These are phyloP conservation scores for Promerops cafer DNA, from an alignment of 2,113 vertebrate genomes.

Conservation along the genomic window DNA sequence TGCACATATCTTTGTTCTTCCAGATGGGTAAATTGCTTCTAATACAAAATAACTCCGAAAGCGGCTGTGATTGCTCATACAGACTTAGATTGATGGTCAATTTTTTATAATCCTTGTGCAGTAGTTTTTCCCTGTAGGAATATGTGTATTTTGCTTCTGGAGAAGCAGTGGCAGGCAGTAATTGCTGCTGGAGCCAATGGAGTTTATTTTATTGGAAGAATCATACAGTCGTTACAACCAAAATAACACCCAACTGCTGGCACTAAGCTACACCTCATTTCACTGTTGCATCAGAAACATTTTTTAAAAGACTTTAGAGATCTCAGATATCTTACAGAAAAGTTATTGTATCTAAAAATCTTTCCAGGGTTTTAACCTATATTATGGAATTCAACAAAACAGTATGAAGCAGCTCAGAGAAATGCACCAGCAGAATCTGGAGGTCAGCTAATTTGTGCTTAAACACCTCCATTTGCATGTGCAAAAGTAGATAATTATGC, in stretches of 20 bases:
- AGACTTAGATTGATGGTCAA: neutral
- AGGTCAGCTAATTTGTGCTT: constrained; percentile 31
- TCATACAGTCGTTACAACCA: neutral
- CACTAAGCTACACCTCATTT: neutral
- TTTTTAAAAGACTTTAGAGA: neutral
- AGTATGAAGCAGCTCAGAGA: neutral
- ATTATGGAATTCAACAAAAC: neutral
- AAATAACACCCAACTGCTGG: neutral
- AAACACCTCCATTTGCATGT: constrained; percentile 46
- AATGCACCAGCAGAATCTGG: neutral
- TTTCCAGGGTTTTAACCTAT: neutral
- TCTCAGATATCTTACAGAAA: neutral
- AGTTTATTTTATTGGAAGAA: neutral
- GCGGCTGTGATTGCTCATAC: neutral
- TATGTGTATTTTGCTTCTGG: neutral
- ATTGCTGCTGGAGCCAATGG: neutral
- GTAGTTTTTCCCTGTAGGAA: neutral
- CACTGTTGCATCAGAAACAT: neutral
- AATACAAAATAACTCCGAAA: constrained; percentile 42
- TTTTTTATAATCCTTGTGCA: neutral
- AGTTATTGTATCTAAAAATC: neutral
- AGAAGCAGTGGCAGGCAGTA: neutral
- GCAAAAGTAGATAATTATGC: constrained; percentile 40
- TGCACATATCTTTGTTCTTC: constrained; percentile 33
- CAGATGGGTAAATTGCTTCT: constrained; percentile 44